Percentiles rank a stretch among this genome's conserved stretches.
phyloP scores from a whole-genome alignment of 1,140 invertebrate species.

The Drosophila busckii region DNA sequence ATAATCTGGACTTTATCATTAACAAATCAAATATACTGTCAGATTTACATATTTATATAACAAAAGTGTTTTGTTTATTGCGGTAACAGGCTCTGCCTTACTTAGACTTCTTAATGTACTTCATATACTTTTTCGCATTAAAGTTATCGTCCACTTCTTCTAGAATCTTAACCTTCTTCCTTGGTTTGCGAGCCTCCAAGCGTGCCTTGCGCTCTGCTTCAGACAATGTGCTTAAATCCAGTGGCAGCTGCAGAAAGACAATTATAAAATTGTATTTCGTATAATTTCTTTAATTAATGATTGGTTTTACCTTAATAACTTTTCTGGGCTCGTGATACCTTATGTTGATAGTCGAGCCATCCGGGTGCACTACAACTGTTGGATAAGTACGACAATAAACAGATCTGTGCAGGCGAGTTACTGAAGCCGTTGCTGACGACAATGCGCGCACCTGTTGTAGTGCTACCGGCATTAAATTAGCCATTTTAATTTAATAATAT shows the following conservation, averaged over 20 bases:
- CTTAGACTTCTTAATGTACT: constrained; percentile 84
- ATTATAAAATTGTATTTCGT: background rate
- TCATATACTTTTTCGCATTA: constrained; percentile 88
- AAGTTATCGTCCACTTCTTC: constrained; percentile 89
- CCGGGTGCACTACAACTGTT: constrained; percentile 86
- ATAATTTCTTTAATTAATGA: background rate
- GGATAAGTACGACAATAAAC: constrained; percentile 87
- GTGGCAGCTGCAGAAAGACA: constrained; percentile 84
- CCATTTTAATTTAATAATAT: constrained; percentile 30
- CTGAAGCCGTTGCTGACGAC: constrained; percentile 80
- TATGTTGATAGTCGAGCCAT: constrained; percentile 91
- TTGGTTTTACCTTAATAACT: constrained; percentile 92
- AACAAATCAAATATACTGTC: background rate
- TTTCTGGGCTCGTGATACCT: constrained; percentile 89
- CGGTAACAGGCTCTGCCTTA: background rate
- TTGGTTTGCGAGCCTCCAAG: constrained; percentile 86
- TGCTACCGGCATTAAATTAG: constrained; percentile 31
- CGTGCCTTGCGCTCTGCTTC: constrained; percentile 85
- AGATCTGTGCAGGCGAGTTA: constrained; percentile 85
- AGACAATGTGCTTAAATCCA: constrained; percentile 85
- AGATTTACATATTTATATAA: constrained; percentile 27
- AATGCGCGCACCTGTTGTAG: constrained; percentile 51
- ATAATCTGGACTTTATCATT: too few species aligned
- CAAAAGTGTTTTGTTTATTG: constrained; percentile 17
- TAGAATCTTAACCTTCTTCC: constrained; percentile 85